These are phyloP conservation scores for Macropus fuliginosus DNA, from an alignment of 2,797 vertebrate genomes.

Conservation along the genomic window DNA sequence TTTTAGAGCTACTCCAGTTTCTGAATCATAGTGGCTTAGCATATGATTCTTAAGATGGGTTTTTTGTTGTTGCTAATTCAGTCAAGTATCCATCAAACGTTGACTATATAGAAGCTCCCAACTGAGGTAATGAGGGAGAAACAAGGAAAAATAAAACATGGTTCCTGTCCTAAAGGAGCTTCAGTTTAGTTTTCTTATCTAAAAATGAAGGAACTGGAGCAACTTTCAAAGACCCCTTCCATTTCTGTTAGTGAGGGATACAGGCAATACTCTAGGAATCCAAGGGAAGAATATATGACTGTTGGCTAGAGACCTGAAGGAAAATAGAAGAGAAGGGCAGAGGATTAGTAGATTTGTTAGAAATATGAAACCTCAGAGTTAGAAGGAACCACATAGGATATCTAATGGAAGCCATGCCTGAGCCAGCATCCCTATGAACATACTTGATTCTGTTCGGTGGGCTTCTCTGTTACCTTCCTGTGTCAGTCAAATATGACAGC, in stretches of 20 bases:
- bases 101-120: background rate
- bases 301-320: background rate
- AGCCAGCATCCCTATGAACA: background rate
- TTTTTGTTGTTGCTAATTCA: background rate
- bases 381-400: background rate
- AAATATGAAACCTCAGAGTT: background rate
- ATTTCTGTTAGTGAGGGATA: background rate
- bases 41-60: background rate
- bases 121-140: background rate
- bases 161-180: background rate
- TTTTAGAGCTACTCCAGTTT: background rate
- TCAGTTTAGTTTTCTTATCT: background rate
- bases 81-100: background rate
- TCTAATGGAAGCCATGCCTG: background rate
- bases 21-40: background rate
- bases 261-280: background rate
- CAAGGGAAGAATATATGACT: background rate
- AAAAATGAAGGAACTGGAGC: background rate
- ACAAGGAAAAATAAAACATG: background rate
- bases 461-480: background rate
- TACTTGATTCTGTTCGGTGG: background rate
- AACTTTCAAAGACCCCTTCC: background rate
- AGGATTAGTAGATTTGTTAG: background rate
- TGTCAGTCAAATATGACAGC: background rate
- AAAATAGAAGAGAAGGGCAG: background rate